Percentiles rank a stretch among this genome's conserved stretches.
phyloP scores from a whole-genome alignment of 2,113 vertebrate genomes.

The Embiotoca jacksoni region DNA sequence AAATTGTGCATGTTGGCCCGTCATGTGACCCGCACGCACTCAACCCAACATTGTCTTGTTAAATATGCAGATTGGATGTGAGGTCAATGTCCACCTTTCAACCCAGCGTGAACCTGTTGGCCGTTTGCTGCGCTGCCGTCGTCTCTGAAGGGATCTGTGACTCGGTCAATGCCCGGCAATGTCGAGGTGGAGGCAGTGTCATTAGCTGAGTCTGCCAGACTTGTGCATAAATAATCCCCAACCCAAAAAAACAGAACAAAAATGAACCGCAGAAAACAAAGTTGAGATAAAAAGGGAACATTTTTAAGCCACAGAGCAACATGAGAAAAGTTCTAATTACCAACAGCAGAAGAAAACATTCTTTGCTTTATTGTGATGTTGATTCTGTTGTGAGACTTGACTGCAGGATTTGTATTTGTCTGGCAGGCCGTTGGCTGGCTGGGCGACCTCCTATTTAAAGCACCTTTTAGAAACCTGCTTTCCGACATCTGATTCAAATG shows the following conservation, averaged over 20 bases:
- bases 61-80: conserved; percentile 4
- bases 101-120: background rate
- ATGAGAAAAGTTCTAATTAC: background rate
- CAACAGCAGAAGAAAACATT: background rate
- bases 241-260: background rate
- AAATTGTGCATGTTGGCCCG: conserved; percentile 33
- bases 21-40: background rate
- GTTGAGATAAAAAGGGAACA: background rate
- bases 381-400: background rate
- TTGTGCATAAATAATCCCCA: background rate
- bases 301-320: background rate
- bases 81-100: background rate
- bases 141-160: background rate
- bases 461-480: background rate
- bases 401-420: background rate
- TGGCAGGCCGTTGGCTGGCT: background rate
- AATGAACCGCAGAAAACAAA: background rate
- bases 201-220: background rate
- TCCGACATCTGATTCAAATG: background rate
- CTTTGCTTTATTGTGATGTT: background rate
- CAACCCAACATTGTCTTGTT: background rate
- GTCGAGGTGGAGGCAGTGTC: background rate
- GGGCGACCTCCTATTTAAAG: background rate
- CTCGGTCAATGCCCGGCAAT: background rate
- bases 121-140: background rate